Conservation (phyloP, 2,888 invertebrate genomes). For the Carabus problematicus region DNA sequence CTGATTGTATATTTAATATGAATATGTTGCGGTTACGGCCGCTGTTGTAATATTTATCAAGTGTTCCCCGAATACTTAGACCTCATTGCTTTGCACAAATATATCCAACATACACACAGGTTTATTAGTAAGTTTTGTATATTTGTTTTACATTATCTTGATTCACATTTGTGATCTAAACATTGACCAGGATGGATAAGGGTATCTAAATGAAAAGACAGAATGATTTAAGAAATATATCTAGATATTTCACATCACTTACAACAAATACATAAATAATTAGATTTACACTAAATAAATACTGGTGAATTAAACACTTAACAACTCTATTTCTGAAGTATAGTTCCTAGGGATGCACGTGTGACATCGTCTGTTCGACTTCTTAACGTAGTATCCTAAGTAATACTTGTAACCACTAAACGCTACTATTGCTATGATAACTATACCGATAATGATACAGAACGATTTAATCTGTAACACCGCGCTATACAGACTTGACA, state of each 20-base stretch:
- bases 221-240: background rate
- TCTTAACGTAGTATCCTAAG: constrained; percentile 9
- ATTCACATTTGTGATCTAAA: no score
- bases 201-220: no score
- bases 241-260: background rate
- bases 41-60: no score
- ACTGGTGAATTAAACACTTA: background rate
- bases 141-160: no score
- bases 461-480: constrained; percentile 38
- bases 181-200: no score
- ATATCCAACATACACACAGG: no score
- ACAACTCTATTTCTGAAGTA: constrained; percentile 36
- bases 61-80: no score
- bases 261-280: background rate
- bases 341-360: constrained; percentile 26
- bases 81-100: no score
- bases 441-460: constrained; percentile 36
- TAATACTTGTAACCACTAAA: constrained; percentile 33
- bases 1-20: no score
- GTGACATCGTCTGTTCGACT: constrained; percentile 28
- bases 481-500: constrained; percentile 30
- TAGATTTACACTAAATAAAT: no score
- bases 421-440: constrained; percentile 9
- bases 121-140: no score
- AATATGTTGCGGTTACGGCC: no score